Evolutionary conservation across 1,140 invertebrate genomes (phyloP).

Genomic region (Leptopilina boulardi): DNA sequence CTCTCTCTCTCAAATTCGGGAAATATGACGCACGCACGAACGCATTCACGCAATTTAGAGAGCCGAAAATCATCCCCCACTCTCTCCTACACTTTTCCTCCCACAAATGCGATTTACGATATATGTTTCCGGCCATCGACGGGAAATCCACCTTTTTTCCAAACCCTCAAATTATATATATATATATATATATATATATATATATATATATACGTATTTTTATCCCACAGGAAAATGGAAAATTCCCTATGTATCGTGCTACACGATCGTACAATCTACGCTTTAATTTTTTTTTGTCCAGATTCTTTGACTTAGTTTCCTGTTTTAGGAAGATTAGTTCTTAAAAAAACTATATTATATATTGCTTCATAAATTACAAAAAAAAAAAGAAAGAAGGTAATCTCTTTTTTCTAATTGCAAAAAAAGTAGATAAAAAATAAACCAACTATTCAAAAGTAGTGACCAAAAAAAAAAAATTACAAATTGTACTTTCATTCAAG

Average conservation of each 20-base stretch:
- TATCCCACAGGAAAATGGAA: slow-evolving; percentile 8
- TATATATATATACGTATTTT: too few relatives aligned
- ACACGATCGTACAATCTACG: background rate
- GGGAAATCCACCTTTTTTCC: background rate
- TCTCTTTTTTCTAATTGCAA: too few relatives aligned
- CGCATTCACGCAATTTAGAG: slow-evolving; percentile 13
- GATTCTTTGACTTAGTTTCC: background rate
- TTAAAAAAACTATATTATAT: background rate
- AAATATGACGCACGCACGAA: slow-evolving; percentile 15
- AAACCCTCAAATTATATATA: too few relatives aligned
- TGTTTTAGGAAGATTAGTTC: background rate
- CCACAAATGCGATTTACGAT: slow-evolving; percentile 12
- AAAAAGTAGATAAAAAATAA: too few relatives aligned
- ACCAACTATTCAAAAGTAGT: background rate
- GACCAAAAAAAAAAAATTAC: background rate
- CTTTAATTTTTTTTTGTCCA: background rate
- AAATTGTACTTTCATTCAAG: background rate
- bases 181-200: too few relatives aligned
- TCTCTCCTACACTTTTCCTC: too few relatives aligned
- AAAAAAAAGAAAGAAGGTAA: too few relatives aligned
- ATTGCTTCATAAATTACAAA: background rate
- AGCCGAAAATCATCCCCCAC: slow-evolving; percentile 5
- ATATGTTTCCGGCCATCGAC: slow-evolving; percentile 9
- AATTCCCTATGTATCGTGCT: background rate
- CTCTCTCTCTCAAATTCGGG: slow-evolving; percentile 3